Percentiles rank a stretch among this genome's conserved stretches.
Conservation (phyloP, 2,888 invertebrate species). For the Plemyria rubiginata region DNA sequence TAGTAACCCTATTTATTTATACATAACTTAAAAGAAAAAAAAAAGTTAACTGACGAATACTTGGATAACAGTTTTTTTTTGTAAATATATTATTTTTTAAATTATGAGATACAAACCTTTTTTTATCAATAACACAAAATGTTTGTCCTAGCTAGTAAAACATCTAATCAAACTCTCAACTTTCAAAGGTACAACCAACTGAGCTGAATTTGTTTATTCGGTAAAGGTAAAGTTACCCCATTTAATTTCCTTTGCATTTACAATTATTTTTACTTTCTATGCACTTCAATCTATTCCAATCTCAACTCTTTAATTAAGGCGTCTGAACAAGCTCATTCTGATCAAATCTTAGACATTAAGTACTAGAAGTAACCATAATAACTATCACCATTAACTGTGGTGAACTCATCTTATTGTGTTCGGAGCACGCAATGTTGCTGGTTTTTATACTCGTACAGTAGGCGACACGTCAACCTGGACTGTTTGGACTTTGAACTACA, state of each 20-base stretch:
- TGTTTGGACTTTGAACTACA: too few species aligned
- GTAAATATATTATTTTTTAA: too few species aligned
- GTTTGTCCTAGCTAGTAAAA: too few species aligned
- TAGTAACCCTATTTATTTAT: too few species aligned
- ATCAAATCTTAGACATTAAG: slow-evolving; percentile 21
- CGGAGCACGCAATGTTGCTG: slow-evolving; percentile 19
- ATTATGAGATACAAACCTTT: too few species aligned
- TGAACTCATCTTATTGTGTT: slow-evolving; percentile 27
- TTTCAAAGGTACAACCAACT: too few species aligned
- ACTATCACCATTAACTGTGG: slow-evolving; percentile 7
- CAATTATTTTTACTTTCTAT: slow-evolving; percentile 24
- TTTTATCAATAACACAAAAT: too few species aligned
- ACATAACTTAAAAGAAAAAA: too few species aligned
- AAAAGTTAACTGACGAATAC: too few species aligned
- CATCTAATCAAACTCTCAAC: too few species aligned
- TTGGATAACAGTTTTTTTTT: too few species aligned
- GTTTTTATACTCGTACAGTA: slow-evolving; percentile 9
- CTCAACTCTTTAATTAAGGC: slow-evolving; percentile 29
- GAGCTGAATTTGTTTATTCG: not conserved
- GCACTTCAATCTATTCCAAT: slow-evolving; percentile 24
- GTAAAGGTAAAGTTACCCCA: not conserved
- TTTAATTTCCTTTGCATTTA: not conserved
- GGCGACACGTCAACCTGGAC: too few species aligned
- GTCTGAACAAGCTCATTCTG: slow-evolving; percentile 24
- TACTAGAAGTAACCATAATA: slow-evolving; percentile 4